Conservation (phyloP, 2,888 invertebrate species). For the Ophonus ardosiacus region DNA sequence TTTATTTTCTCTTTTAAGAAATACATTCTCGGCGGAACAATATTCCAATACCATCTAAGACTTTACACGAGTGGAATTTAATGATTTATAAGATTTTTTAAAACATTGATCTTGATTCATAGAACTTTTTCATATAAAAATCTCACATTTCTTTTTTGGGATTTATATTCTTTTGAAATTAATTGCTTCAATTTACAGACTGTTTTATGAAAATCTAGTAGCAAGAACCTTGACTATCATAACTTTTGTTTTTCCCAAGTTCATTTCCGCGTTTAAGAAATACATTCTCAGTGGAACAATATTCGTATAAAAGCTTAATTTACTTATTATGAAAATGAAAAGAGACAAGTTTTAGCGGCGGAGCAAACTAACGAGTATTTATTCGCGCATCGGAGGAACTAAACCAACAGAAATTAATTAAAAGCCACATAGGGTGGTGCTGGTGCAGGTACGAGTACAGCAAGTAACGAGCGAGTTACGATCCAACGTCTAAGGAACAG, state of each 20-base stretch:
- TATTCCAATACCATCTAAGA: too few relatives aligned
- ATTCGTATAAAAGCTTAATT: background rate
- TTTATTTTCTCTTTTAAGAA: background rate
- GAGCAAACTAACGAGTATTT: slow-evolving; percentile 36
- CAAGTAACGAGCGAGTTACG: background rate
- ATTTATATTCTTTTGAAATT: too few relatives aligned
- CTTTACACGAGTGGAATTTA: too few relatives aligned
- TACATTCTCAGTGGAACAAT: background rate
- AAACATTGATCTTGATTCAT: too few relatives aligned
- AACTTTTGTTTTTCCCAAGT: background rate
- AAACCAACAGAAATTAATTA: slow-evolving; percentile 44
- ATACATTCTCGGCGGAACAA: background rate
- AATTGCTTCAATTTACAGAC: too few relatives aligned
- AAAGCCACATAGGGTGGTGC: slow-evolving; percentile 12
- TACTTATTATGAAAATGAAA: slow-evolving; percentile 15
- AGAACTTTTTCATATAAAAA: too few relatives aligned
- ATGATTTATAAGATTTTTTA: too few relatives aligned
- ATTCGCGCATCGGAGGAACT: slow-evolving; percentile 36
- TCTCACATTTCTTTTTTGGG: too few relatives aligned
- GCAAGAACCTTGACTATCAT: too few relatives aligned
- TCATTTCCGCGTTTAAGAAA: background rate
- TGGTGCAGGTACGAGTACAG: slow-evolving; percentile 2
- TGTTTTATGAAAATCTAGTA: too few relatives aligned
- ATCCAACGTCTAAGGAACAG: background rate
- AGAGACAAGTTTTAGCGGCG: slow-evolving; percentile 6